Percentiles rank a stretch among this genome's conserved stretches.
These are phyloP conservation scores for Pseudochromis fuscus DNA, from an alignment of 2,797 vertebrate genomes.

Conservation along the genomic window DNA sequence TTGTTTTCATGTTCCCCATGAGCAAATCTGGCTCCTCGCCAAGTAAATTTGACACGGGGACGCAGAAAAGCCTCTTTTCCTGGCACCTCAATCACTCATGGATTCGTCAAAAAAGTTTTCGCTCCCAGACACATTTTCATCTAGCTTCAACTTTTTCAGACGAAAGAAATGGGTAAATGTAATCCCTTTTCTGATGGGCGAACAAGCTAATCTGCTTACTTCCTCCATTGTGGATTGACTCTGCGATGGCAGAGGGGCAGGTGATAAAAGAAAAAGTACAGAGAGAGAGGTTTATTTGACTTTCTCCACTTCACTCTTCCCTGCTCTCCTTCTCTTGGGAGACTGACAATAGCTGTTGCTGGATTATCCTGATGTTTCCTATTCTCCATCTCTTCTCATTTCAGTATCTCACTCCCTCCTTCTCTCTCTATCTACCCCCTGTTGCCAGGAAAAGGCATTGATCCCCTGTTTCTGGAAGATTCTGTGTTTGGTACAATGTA, in stretches of 20 bases:
- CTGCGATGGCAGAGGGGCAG: slow-evolving; percentile 68
- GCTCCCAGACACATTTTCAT: slow-evolving; percentile 68
- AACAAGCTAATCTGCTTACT: slow-evolving; percentile 82
- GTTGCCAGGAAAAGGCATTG: slow-evolving; percentile 40
- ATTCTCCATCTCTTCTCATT: slow-evolving; percentile 42
- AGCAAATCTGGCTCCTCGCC: slow-evolving; percentile 49
- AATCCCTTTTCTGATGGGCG: slow-evolving; percentile 78
- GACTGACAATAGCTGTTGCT: slow-evolving; percentile 32
- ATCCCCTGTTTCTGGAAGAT: slow-evolving; percentile 57
- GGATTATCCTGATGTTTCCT: slow-evolving; percentile 69
- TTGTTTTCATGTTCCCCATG: slow-evolving; percentile 63
- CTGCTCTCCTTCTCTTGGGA: slow-evolving; percentile 45
- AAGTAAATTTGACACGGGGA: slow-evolving; percentile 54
- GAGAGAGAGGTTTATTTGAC: slow-evolving; percentile 68
- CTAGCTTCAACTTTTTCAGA: slow-evolving; percentile 53
- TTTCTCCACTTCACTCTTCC: slow-evolving; percentile 59
- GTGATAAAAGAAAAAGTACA: slow-evolving; percentile 71
- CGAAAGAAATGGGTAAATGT: slow-evolving; percentile 66
- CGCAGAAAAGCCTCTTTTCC: slow-evolving; percentile 66
- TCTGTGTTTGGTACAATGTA: slow-evolving; percentile 40
- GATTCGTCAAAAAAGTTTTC: slow-evolving; percentile 61
- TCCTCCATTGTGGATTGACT: slow-evolving; percentile 75
- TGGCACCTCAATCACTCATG: slow-evolving; percentile 66
- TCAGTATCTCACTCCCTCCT: slow-evolving; percentile 15
- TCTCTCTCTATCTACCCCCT: slow-evolving; percentile 1